Percentiles rank a stretch among this genome's conserved stretches.
Evolutionary conservation across 1,140 invertebrate species (phyloP).

Genomic region (Drosophila jambulina): DNA sequence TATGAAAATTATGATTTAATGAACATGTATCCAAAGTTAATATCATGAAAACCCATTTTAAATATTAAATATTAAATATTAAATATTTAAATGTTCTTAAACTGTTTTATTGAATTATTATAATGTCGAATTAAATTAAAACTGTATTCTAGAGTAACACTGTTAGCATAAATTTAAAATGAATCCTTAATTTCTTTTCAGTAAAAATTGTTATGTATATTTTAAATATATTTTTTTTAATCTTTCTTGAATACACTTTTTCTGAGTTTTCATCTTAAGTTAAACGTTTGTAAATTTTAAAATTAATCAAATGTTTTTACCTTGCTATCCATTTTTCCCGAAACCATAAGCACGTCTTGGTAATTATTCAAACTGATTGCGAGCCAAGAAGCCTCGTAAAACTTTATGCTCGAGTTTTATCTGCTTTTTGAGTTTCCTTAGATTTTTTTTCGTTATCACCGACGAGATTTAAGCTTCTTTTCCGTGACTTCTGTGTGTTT

Average conservation of each 20-base stretch:
- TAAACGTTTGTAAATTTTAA: background rate
- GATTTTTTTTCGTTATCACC: slow-evolving; percentile 48
- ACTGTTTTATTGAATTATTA: too few relatives aligned
- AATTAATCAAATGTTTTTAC: background rate
- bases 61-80: background rate
- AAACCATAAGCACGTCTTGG: slow-evolving; percentile 56
- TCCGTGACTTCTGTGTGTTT: slow-evolving; percentile 65
- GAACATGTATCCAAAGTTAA: background rate
- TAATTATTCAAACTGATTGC: slow-evolving; percentile 81
- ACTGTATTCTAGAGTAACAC: too few relatives aligned
- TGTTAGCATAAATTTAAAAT: too few relatives aligned
- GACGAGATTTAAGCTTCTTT: slow-evolving; percentile 65
- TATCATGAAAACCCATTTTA: background rate
- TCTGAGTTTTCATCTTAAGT: background rate
- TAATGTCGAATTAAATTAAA: too few relatives aligned
- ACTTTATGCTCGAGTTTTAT: slow-evolving; percentile 69
- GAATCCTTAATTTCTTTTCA: too few relatives aligned
- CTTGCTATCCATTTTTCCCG: background rate
- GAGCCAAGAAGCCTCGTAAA: slow-evolving; percentile 54
- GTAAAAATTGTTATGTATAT: too few relatives aligned
- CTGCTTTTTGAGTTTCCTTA: slow-evolving; percentile 53
- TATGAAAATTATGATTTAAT: background rate
- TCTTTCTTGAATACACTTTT: too few relatives aligned
- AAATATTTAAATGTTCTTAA: background rate
- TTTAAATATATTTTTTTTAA: background rate